phyloP scores from a whole-genome alignment of 2,888 invertebrate species.

The Prosapia bicincta region DNA sequence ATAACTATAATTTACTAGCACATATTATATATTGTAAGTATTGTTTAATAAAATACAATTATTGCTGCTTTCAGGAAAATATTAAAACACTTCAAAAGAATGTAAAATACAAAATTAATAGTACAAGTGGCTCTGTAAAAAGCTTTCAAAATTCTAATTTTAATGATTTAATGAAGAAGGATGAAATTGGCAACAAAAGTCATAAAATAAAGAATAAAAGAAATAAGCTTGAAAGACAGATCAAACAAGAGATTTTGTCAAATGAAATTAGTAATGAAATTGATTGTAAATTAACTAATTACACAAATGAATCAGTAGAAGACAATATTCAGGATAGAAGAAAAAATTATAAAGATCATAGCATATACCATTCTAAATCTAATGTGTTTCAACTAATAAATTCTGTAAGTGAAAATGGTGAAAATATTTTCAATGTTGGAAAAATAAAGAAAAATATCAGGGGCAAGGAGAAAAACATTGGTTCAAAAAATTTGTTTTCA shows the following conservation, averaged over 20 bases:
- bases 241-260: background rate
- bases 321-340: background rate
- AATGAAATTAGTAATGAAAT: background rate
- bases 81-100: background rate
- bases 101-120: background rate
- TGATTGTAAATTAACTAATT: background rate
- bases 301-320: background rate
- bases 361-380: background rate
- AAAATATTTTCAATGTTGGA: background rate
- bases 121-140: background rate
- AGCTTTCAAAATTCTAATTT: background rate
- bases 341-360: background rate
- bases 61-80: background rate
- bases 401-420: background rate
- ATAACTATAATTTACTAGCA: too few relatives aligned
- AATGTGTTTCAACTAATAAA: background rate
- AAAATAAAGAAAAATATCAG: background rate
- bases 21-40: too few relatives aligned
- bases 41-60: too few relatives aligned
- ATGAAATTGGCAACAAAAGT: background rate
- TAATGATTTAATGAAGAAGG: background rate
- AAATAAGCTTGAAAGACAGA: too few relatives aligned
- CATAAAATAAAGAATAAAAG: too few relatives aligned
- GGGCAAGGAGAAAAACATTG: background rate
- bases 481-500: background rate